phyloP scores from a whole-genome alignment of 2,113 vertebrate genomes.

The western clawed frog (Xenopus tropicalis) region DNA sequence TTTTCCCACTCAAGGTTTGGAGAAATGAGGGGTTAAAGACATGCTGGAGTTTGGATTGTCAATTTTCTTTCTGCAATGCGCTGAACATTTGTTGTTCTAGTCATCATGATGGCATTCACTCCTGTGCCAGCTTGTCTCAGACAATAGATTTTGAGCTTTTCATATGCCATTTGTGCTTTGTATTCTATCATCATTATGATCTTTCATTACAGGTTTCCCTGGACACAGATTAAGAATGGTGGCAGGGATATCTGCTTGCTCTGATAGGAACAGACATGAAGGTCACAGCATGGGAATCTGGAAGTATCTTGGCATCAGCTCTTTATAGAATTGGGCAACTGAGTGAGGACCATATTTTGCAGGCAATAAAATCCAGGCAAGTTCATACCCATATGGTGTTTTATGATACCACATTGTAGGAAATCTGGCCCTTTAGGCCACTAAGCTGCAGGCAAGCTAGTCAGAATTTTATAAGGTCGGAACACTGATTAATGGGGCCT shows the following conservation, averaged over 20 bases:
- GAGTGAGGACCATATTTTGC: constrained; percentile 5
- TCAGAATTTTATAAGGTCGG: constrained; percentile 17
- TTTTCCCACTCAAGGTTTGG: too few relatives aligned
- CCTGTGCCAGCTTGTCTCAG: constrained; percentile 27
- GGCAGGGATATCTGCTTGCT: not conserved
- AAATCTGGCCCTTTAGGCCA: too few relatives aligned
- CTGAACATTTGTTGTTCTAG: constrained; percentile 40
- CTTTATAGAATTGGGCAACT: not conserved
- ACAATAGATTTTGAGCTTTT: constrained; percentile 24
- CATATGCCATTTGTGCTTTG: constrained; percentile 16
- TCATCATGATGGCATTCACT: constrained; percentile 32
- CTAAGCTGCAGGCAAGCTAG: not conserved
- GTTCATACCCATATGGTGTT: constrained; percentile 20
- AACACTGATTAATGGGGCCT: not conserved
- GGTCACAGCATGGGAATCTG: not conserved
- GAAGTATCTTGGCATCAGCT: too few relatives aligned
- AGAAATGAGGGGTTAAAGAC: constrained; percentile 17
- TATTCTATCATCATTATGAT: constrained; percentile 12
- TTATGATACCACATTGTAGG: constrained; percentile 4
- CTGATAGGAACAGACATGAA: not conserved
- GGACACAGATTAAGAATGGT: not conserved
- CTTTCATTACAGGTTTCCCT: not conserved
- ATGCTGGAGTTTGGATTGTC: not conserved
- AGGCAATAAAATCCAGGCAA: not conserved
- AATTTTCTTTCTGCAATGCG: constrained; percentile 21